Base-by-base conservation (phyloP, 2,888 invertebrate genomes). In the Hydriomena furcata region DNA sequence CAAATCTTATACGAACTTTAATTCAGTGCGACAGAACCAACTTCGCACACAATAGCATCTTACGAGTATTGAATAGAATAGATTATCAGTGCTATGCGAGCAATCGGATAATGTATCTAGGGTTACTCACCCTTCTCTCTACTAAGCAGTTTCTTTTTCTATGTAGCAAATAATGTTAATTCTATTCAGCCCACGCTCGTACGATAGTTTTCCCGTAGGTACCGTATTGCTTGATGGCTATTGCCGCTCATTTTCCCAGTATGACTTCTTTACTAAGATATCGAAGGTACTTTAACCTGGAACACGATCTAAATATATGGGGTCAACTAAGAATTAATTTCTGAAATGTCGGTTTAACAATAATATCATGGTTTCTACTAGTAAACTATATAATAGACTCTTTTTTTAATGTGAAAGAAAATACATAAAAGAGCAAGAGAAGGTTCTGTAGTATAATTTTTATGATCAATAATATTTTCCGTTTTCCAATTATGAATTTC, bases 81-180 rank as follows among this genome's bases (percentile, higher is more conserved):
- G 45, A 37, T 45, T 37, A 21, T 43, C 24, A 37, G 41, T 20
- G 34, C 52, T 32, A 52, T 52, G 32, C 28, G 32, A 52, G 42
- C 42, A 47, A 52, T 47, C 37, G 37, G 23, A 37, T 52, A 51
- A 45, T 51, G 45, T 46, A n/a, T 35, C 35, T 50, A 40, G 45
- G 52, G 41, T 46, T 37, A 37, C 21, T 46, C 46, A 52, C 41
- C 46, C 38, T 45, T 40, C 50, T 50, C 37, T 37, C 17, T 30
- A 38, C 38, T 41, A 36, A 52, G 41, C 45, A 46, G 46, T 46
- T 46, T 46, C 52, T 46, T 46, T 51, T 51, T 45, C 45, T 51
- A 42, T 31, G 35, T 43, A 31, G 42, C 52, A 52, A 52, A 42
- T 52, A 52, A 52, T 51, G 51, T 36, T 51, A 51, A 51, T 45